phyloP scores from a whole-genome alignment of 2,888 invertebrate species.

The Odontothrips loti region DNA sequence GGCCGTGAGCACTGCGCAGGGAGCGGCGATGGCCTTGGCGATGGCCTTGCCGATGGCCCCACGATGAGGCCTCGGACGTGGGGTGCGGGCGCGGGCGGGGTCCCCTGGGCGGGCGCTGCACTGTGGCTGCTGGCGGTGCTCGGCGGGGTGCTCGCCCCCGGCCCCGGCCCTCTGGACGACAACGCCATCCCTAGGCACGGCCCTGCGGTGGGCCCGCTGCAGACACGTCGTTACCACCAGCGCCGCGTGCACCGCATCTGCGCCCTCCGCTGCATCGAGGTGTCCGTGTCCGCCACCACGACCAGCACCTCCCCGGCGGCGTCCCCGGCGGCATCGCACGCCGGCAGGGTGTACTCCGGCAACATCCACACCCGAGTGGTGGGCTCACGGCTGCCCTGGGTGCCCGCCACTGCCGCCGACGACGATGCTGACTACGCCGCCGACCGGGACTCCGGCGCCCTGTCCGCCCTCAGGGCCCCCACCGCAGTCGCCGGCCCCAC shows the following conservation, averaged over 20 bases:
- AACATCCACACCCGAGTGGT: slow-evolving; percentile 13
- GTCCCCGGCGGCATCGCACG: not conserved
- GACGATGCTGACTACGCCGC: not conserved
- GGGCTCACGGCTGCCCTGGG: not conserved
- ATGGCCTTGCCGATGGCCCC: not conserved
- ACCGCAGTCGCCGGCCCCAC: not conserved
- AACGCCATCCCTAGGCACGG: slow-evolving; percentile 12
- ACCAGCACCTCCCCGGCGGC: not conserved
- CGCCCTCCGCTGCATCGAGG: slow-evolving; percentile 1
- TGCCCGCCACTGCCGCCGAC: slow-evolving; percentile 22
- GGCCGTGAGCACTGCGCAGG: too few relatives aligned
- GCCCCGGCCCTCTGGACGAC: too few relatives aligned
- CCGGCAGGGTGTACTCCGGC: not conserved
- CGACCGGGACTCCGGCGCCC: slow-evolving; percentile 7
- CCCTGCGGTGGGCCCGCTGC: not conserved
- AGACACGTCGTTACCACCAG: not conserved
- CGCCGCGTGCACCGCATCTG: slow-evolving; percentile 9
- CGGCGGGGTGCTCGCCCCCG: not conserved
- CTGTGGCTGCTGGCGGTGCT: not conserved
- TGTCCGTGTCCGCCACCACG: slow-evolving; percentile 5
- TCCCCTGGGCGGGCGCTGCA: not conserved
- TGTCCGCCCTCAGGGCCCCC: slow-evolving; percentile 17
- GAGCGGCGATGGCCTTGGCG: not conserved
- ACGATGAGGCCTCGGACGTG: too few relatives aligned
- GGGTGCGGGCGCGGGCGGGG: too few relatives aligned